A percentile compares a stretch with the other conserved stretches of the same genome.
These are phyloP conservation scores for Automeris io DNA, from an alignment of 2,888 invertebrate genomes.

Conservation along the genomic window DNA sequence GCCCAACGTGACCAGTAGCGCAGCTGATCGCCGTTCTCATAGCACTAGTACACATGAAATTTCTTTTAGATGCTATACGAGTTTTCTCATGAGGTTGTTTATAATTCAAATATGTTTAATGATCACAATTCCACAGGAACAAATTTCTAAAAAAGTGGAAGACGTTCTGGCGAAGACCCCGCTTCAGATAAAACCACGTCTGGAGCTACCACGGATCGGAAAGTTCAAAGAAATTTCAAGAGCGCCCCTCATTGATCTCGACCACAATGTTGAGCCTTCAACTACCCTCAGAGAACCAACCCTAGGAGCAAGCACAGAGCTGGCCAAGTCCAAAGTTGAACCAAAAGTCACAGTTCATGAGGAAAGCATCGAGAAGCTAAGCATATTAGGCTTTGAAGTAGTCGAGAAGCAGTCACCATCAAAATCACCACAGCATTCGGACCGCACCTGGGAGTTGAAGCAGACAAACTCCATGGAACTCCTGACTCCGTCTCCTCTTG, in stretches of 20 bases:
- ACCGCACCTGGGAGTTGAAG: slow-evolving; percentile 51
- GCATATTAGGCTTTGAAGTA: slow-evolving; percentile 49
- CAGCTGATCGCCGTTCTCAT: too few species aligned
- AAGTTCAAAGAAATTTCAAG: slow-evolving; percentile 38
- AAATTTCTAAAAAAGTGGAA: slow-evolving; percentile 84
- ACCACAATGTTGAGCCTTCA: slow-evolving; percentile 10
- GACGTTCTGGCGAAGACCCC: slow-evolving; percentile 86
- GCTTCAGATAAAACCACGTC: slow-evolving; percentile 70
- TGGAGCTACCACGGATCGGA: slow-evolving; percentile 49
- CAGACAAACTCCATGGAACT: slow-evolving; percentile 68
- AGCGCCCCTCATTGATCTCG: slow-evolving; percentile 47
- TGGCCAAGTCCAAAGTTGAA: slow-evolving; percentile 5
- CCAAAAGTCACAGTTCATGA: slow-evolving; percentile 16
- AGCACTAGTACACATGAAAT: too few species aligned
- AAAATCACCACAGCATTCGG: slow-evolving; percentile 43
- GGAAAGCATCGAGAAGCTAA: slow-evolving; percentile 37
- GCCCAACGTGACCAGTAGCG: too few species aligned
- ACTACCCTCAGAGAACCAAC: background rate
- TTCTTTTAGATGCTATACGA: too few species aligned
- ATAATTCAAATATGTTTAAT: too few species aligned
- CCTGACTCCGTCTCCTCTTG: slow-evolving; percentile 77
- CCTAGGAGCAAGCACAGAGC: background rate
- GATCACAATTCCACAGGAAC: slow-evolving; percentile 76
- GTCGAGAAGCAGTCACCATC: slow-evolving; percentile 49
- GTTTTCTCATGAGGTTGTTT: too few species aligned